Evolutionary conservation across 23 tunicate species (phyloP), one percentile per base, ranked within the genome.

Genomic region (Styela clava): DNA sequence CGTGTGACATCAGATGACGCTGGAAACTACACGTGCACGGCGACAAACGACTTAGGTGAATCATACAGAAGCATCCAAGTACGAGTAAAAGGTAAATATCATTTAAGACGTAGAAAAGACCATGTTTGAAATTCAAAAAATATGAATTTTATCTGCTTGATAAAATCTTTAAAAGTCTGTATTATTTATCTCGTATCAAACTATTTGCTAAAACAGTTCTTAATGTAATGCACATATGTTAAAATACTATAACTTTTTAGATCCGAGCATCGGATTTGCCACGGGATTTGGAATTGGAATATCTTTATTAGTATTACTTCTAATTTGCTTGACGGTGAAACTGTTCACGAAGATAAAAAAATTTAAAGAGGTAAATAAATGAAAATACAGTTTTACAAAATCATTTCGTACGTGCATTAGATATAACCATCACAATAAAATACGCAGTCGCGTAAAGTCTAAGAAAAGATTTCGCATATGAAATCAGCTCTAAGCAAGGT

Each of bases 1-100:
- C 35, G 85, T n/a, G 90, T 74, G 1, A 80, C 74, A 34, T 31
- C 31, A 2, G 73, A 83, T 23, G 79, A 78, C 73, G 61, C 71
- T 16, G 93, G 93, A 24, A 73, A 69, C 24, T 88, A 88, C 32
- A 69, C 93, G 31, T 88, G 93, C 52, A 7, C 28, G 3, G 93
- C 87, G 2, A 56, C 78, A 25, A 88, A 88, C 84, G 68, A 24
- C 20, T 22, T 83, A 2, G 86, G 86, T 16, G 61, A 61, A 32
- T 73, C 61, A 28, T 23, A 1, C 2, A 28, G 73, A 25, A 62
- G 78, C 1, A 29, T 61, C 27, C 22, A 73, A 35, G 64, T 83
- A 3, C 73, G 32, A 21, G 36, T 73, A 32, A 61, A 73, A 5
- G 78, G 86, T 83, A 62, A 74, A 61, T 32, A 5, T 44, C 12